Evolutionary conservation across 2,797 vertebrate species (phyloP).

Genomic region (Meriones psammophilus): DNA sequence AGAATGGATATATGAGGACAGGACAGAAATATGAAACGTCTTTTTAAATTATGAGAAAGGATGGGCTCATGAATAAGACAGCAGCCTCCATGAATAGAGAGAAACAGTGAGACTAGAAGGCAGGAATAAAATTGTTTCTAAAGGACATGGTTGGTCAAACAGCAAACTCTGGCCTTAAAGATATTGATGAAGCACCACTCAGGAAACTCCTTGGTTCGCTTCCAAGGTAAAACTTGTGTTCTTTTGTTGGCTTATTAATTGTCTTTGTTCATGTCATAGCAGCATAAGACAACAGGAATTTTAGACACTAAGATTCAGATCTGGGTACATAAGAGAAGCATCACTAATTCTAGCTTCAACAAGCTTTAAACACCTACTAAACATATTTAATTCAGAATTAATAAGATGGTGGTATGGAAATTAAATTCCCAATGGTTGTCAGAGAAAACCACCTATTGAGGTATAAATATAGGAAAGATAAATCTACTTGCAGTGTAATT

Average conservation of each 20-base stretch:
- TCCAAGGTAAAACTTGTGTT: not conserved
- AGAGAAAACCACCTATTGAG: slow-evolving; percentile 81
- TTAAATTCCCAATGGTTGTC: slow-evolving; percentile 84
- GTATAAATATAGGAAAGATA: slow-evolving; percentile 86
- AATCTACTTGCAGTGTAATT: slow-evolving; percentile 86
- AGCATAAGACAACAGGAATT: slow-evolving; percentile 53
- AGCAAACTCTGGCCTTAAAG: not conserved
- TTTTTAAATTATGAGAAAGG: not conserved
- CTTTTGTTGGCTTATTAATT: not conserved
- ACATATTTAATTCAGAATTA: slow-evolving; percentile 85
- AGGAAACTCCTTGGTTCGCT: not conserved
- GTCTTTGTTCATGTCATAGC: not conserved
- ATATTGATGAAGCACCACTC: not conserved
- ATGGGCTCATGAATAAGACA: not conserved
- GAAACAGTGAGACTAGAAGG: not conserved
- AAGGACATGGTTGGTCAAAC: not conserved
- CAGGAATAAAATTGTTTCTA: not conserved
- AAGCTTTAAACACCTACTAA: slow-evolving; percentile 76
- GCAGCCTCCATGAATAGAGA: not conserved
- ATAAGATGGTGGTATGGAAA: slow-evolving; percentile 82
- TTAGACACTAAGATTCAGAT: slow-evolving; percentile 62
- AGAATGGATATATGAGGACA: not conserved
- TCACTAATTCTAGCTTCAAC: slow-evolving; percentile 61
- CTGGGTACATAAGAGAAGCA: slow-evolving; percentile 61
- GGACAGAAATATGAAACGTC: not conserved